Conservation (phyloP, 2,113 vertebrate genomes). For the Dolichotis patagonum region DNA sequence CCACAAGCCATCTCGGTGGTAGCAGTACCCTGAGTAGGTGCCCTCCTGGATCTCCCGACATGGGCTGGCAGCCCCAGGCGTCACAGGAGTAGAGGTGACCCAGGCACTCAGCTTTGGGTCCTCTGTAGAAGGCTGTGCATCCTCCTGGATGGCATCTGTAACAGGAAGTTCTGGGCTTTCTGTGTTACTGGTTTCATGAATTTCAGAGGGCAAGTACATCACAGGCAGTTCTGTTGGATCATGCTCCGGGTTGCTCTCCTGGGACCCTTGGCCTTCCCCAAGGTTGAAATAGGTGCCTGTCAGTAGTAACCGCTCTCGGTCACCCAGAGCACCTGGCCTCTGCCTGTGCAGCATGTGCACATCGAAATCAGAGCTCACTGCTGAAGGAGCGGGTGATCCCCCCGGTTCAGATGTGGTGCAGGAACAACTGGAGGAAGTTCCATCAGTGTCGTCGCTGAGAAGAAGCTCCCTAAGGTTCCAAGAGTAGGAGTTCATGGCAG, state of each 20-base stretch:
- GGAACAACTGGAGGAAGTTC: conserved; percentile 39
- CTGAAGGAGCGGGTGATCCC: conserved; percentile 70
- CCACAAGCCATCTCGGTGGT: conserved; percentile 92
- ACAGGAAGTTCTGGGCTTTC: neutral
- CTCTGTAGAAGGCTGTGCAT: rapidly evolving
- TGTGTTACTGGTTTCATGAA: rapidly evolving
- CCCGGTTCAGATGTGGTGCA: conserved; percentile 80
- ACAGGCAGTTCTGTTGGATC: neutral
- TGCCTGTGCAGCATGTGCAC: neutral
- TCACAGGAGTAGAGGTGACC: conserved; percentile 91
- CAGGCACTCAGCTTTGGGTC: conserved; percentile 77
- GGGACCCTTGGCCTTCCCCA: neutral
- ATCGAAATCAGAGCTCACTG: conserved; percentile 74
- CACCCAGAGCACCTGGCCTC: neutral
- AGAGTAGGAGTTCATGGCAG: conserved; percentile 52
- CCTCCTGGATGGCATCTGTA: neutral
- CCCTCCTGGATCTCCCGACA: conserved; percentile 87
- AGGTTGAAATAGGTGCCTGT: conserved; percentile 13
- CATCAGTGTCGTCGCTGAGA: conserved; percentile 78
- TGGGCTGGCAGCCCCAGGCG: neutral
- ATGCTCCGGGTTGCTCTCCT: neutral
- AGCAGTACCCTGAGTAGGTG: conserved; percentile 88
- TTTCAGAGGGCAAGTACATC: neutral
- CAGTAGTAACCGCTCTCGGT: conserved; percentile 59
- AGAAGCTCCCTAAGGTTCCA: conserved; percentile 82